Evolutionary conservation across 2,797 vertebrate species (phyloP).

Genomic region (Characodon lateralis): DNA sequence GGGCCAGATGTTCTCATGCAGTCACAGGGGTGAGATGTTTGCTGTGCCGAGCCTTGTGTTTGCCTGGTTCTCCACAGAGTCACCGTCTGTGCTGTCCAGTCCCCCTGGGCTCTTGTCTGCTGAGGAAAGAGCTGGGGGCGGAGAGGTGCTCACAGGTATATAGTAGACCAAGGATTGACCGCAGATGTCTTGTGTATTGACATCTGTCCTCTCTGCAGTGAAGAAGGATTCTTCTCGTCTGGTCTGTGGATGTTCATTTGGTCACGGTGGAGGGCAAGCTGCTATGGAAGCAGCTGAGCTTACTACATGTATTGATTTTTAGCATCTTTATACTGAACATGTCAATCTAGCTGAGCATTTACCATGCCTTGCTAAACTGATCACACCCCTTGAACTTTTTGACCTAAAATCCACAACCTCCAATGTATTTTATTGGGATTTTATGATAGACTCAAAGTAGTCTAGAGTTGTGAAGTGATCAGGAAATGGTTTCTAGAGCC

Average conservation of each 20-base stretch:
- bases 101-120: slow-evolving; percentile 45
- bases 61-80: slow-evolving; percentile 64
- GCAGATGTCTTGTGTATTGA: slow-evolving; percentile 57
- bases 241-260: slow-evolving; percentile 51
- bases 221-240: slow-evolving; percentile 41
- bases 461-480: not conserved
- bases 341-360: slow-evolving; percentile 3
- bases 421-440: not conserved
- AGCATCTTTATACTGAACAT: slow-evolving; percentile 14
- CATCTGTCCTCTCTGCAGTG: slow-evolving; percentile 31
- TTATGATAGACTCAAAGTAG: not conserved
- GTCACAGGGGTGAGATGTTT: slow-evolving; percentile 79
- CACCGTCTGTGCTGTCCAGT: slow-evolving; percentile 44
- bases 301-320: slow-evolving; percentile 45
- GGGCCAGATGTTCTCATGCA: slow-evolving; percentile 77
- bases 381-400: not conserved
- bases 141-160: slow-evolving; percentile 42
- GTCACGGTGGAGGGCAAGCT: slow-evolving; percentile 57
- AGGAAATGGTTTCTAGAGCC: not conserved
- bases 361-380: not conserved
- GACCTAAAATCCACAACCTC: not conserved
- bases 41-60: slow-evolving; percentile 64
- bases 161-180: slow-evolving; percentile 53
- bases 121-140: slow-evolving; percentile 35
- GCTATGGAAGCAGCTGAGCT: slow-evolving; percentile 62